Conservation (phyloP, 1,140 invertebrate species). For the Copidosoma floridanum region DNA sequence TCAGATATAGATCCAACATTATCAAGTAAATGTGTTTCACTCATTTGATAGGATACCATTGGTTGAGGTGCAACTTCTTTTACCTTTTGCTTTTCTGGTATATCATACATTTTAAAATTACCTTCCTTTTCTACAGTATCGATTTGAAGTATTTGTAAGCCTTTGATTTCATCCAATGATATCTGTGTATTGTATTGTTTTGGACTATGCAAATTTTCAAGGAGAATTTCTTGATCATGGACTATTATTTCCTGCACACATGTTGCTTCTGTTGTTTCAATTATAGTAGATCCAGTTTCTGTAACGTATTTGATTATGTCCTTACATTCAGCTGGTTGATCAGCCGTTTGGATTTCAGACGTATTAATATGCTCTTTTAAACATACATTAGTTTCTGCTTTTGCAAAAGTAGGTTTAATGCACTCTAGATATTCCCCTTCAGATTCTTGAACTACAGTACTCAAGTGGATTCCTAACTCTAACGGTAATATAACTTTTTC, state of each 20-base stretch:
- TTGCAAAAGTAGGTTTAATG: constrained; percentile 50
- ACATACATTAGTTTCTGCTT: constrained; percentile 56
- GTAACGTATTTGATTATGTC: constrained; percentile 57
- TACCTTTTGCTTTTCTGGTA: constrained; percentile 59
- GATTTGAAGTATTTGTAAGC: constrained; percentile 57
- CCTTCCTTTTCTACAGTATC: constrained; percentile 62
- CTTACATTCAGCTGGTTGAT: constrained; percentile 57
- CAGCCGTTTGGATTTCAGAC: constrained; percentile 58
- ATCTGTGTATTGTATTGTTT: constrained; percentile 48
- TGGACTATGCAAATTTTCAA: constrained; percentile 43
- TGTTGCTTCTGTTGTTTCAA: constrained; percentile 61
- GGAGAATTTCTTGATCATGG: constrained; percentile 57
- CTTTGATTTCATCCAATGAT: constrained; percentile 50
- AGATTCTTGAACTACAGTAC: constrained; percentile 60
- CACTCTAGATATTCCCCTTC: constrained; percentile 55
- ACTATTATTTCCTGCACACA: constrained; percentile 57
- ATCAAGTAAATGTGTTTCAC: constrained; percentile 61
- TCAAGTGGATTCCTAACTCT: constrained; percentile 58
- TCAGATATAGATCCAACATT: constrained; percentile 52
- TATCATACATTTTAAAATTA: constrained; percentile 50
- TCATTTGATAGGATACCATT: constrained; percentile 60
- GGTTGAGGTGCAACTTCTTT: constrained; percentile 58
- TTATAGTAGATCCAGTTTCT: constrained; percentile 53
- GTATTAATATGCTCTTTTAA: constrained; percentile 60
- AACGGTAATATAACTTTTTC: constrained; percentile 55